Conservation (phyloP, 37 sponge, comb jelly and placozoan genomes). For the Mnemiopsis leidyi region DNA sequence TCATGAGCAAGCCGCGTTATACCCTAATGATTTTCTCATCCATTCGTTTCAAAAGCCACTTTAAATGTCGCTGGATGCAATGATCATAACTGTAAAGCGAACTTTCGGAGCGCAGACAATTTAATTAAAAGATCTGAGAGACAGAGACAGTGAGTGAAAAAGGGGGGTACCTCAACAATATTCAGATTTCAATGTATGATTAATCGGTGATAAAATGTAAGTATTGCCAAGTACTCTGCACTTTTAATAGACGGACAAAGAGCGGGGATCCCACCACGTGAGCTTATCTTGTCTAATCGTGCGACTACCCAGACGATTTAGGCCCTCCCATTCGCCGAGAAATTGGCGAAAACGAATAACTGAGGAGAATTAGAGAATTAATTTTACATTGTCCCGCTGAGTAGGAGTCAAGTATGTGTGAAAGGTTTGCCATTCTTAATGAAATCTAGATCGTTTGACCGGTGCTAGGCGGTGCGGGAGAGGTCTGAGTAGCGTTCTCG, state of each 20-base stretch:
- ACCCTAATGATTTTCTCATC: background rate
- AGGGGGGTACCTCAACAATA: background rate
- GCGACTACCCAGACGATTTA: background rate
- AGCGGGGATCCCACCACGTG: background rate
- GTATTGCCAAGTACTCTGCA: background rate
- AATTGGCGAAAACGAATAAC: background rate
- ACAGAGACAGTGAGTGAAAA: no score
- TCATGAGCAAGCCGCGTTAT: background rate
- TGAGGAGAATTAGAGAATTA: background rate
- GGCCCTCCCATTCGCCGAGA: background rate
- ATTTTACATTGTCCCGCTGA: slow-evolving; percentile 1
- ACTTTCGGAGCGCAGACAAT: background rate
- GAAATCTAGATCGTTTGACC: background rate
- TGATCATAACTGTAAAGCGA: background rate
- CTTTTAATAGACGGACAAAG: background rate
- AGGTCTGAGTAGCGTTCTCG: background rate
- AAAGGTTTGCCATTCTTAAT: slow-evolving; percentile 28
- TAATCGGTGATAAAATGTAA: slow-evolving; percentile 1
- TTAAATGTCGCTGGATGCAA: background rate
- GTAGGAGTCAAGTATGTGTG: slow-evolving; percentile 39
- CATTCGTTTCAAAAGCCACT: background rate
- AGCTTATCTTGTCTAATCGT: background rate
- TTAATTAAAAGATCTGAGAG: background rate
- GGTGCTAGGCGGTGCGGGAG: background rate
- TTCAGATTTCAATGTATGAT: background rate